These are phyloP conservation scores for Drosophila infuscata DNA, from an alignment of 2,888 invertebrate species.

Conservation along the genomic window DNA sequence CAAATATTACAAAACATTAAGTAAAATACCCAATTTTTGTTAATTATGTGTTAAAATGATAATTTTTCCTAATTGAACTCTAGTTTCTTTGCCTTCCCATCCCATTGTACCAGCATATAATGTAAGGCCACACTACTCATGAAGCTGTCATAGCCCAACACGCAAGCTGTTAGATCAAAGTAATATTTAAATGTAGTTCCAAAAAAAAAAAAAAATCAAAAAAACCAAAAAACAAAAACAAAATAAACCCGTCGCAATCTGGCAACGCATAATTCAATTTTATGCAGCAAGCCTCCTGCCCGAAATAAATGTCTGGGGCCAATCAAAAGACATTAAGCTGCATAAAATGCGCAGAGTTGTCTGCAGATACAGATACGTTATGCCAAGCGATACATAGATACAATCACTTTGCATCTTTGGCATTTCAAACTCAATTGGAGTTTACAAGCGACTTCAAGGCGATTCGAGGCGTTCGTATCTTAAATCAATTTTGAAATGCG, in stretches of 20 bases:
- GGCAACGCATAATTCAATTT: slow-evolving; percentile 57
- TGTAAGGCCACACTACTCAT: slow-evolving; percentile 37
- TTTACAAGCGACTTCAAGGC: slow-evolving; percentile 40
- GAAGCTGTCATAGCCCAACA: slow-evolving; percentile 60
- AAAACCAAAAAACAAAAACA: no score
- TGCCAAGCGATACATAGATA: slow-evolving; percentile 18
- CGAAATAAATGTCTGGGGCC: slow-evolving; percentile 23
- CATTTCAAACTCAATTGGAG: slow-evolving; percentile 74
- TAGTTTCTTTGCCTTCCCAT: not conserved
- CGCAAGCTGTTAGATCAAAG: slow-evolving; percentile 62
- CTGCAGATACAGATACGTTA: slow-evolving; percentile 45
- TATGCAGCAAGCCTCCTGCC: slow-evolving; percentile 9
- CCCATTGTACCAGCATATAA: slow-evolving; percentile 36
- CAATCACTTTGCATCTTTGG: slow-evolving; percentile 64
- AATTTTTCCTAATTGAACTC: not conserved
- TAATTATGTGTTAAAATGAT: not conserved
- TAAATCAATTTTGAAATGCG: slow-evolving; percentile 79
- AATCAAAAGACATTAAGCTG: slow-evolving; percentile 46
- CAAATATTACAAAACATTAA: not conserved
- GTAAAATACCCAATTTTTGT: not conserved
- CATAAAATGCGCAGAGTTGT: slow-evolving; percentile 26
- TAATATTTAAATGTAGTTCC: slow-evolving; percentile 10
- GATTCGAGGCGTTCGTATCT: slow-evolving; percentile 68
- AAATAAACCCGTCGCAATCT: slow-evolving; percentile 1
- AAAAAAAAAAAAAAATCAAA: not conserved